Conservation (phyloP, 2,113 vertebrate genomes). For the Cynopterus brachyotis region DNA sequence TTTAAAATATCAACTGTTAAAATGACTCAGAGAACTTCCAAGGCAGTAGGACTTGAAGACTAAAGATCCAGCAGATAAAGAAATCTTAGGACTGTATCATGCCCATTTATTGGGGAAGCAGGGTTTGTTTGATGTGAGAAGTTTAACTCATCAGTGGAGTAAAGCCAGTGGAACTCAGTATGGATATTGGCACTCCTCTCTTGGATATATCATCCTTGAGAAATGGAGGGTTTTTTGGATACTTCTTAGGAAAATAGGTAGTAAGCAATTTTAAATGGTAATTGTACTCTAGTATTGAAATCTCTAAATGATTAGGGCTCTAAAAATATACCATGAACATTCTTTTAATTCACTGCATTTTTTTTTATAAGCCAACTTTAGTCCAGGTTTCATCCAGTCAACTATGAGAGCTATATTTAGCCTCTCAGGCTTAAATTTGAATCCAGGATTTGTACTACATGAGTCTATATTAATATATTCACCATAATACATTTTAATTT, state of each 20-base stretch:
- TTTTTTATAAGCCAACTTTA: background rate
- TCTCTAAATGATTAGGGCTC: background rate
- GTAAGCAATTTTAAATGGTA: background rate
- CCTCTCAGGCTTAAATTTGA: no score
- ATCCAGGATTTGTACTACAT: no score
- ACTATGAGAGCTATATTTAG: no score
- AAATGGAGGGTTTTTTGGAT: background rate
- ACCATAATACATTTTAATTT: background rate
- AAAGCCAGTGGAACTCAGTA: background rate
- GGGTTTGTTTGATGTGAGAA: background rate
- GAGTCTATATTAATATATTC: no score
- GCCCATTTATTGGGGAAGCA: background rate
- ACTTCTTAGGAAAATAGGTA: background rate
- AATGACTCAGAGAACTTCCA: background rate
- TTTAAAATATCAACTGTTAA: background rate
- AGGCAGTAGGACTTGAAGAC: background rate
- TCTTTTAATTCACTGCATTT: background rate
- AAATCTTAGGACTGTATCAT: background rate
- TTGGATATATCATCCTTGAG: background rate
- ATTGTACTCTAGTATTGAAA: background rate
- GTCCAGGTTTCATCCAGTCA: no score
- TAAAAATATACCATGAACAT: background rate
- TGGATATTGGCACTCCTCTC: background rate
- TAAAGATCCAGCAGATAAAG: background rate
- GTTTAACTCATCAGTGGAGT: background rate